Evolutionary conservation across 2,113 vertebrate species (phyloP), one percentile per base, ranked within the genome.

Genomic region (Scartelaos histophorus): DNA sequence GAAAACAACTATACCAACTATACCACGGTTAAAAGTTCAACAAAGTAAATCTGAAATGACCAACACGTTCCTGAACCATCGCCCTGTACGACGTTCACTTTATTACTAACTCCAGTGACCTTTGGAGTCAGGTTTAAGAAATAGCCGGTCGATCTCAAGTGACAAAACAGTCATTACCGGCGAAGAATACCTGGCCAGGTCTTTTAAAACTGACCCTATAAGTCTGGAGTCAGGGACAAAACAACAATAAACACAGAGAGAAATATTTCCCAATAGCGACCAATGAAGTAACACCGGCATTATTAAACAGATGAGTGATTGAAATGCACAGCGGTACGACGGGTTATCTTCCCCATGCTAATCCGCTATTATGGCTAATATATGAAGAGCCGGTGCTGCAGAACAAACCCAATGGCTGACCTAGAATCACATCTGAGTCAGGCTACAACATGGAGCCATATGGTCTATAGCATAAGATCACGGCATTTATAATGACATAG

Each of bases 231-330:
- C 35, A 66, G 34, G 70, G 60, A 51, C 76, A 78, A 58, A 75
- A 71, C 54, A 61, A 67, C 71, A 58, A 56, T 60, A 47, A 69
- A 60, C 47, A 13, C 54, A 56, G 10, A 56, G 45, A 3, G 0
- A 67, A 79, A 78, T 43, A 76, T 70, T 74, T 78, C 70, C 76
- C 67, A 34, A 53, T 73, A 60, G 71, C 34, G 35, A 82, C 87
- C 76, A 79, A 83, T n/a, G n/a, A n/a, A n/a, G n/a, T 83, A 82
- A 84, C 70, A 62, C 67, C 43, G 58, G 67, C 13, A 65, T 70
- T 79, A 80, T 71, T 79, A 79, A 64, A 49, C 74, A 83, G 78
- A 75, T 82, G 75, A 77, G 54, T 81, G 75, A 88, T 84, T 78
- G 75, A 85, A 82, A 86, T 84, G 73, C 81, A 68, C 43, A 34